Evolutionary conservation across 2,797 vertebrate species (phyloP), one percentile per base, ranked within the genome.

Genomic region (Pseudomugil tenellus): DNA sequence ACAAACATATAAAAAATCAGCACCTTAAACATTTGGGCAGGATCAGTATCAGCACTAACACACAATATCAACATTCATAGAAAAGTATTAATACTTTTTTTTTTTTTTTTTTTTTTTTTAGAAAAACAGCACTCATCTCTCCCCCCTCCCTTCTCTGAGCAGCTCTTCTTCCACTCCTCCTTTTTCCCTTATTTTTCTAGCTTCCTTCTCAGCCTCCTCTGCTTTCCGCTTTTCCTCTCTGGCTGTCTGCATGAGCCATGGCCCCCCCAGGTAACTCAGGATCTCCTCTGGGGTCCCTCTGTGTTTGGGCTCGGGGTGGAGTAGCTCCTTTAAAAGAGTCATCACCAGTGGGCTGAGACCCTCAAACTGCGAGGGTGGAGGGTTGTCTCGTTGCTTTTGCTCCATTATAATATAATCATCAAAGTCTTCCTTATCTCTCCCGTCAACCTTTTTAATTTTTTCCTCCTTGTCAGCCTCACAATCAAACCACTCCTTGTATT

Each of bases 401-500:
- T 79, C 75, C 81, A 74, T 74, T 49, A 74, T 67, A 14, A 28
- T 52, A 63, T 77, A 80, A 28, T 64, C 60, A 43, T 85, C 79
- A 5, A 3, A 67, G 4, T 84, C 74, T 35, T 81, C 72, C 17
- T 77, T 67, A 11, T 14, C 41, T 3, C 8, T 66, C 70, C 67
- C 48, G 46, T 65, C 52, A 0, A 1, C 64, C 3, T 66, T 25
- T 9, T 14, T 29, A 4, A 39, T 10, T 31, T 60, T 71, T 62
- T 84, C 74, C 31, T 89, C 90, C 16, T 56, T 77, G 35, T 84
- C 77, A 2, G 69, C 71, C 70, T 91, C 79, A 9, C 37, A 28
- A 57, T 89, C 74, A 37, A 94, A 94, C 98, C 98, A 99, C 63
- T 86, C 66, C 77, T 94, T 83, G 79, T 94, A 99, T 68, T 93